phyloP scores from a whole-genome alignment of 2,113 vertebrate genomes.

The Nibea albiflora region DNA sequence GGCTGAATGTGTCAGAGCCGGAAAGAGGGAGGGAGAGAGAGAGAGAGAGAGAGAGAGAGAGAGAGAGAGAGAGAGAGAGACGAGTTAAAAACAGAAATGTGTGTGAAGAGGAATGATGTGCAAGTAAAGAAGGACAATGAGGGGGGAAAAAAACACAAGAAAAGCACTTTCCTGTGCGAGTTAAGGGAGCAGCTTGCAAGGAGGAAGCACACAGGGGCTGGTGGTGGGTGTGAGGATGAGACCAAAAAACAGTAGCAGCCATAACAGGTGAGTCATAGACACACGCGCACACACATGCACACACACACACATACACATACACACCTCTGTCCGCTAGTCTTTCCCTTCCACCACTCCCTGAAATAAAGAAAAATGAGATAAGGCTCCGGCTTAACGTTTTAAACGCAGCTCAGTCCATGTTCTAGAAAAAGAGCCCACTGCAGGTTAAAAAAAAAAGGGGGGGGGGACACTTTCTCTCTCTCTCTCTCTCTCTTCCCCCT shows the following conservation, averaged over 20 bases:
- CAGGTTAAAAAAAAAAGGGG: slow-evolving; percentile 13
- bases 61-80: background rate
- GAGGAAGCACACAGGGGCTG: slow-evolving; percentile 59
- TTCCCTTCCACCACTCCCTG: slow-evolving; percentile 49
- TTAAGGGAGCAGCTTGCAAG: slow-evolving; percentile 55
- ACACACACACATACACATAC: slow-evolving; percentile 16
- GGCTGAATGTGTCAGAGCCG: slow-evolving; percentile 31
- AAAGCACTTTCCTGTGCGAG: slow-evolving; percentile 44
- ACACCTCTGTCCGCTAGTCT: slow-evolving; percentile 53
- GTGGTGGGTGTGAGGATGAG: slow-evolving; percentile 63
- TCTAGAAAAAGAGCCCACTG: slow-evolving; percentile 3
- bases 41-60: too few relatives aligned
- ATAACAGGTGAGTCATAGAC: slow-evolving; percentile 69
- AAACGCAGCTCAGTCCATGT: slow-evolving; percentile 38
- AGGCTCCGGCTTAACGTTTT: slow-evolving; percentile 31
- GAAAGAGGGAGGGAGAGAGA: too few relatives aligned
- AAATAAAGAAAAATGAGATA: slow-evolving; percentile 40
- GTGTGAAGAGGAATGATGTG: slow-evolving; percentile 7
- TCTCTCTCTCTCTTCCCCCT: slow-evolving; percentile 22
- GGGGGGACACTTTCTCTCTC: slow-evolving; percentile 35
- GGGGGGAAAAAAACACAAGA: slow-evolving; percentile 22
- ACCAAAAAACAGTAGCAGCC: slow-evolving; percentile 61
- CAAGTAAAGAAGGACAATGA: slow-evolving; percentile 16
- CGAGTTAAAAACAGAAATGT: slow-evolving; percentile 5
- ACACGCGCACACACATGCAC: background rate